Percentiles rank a stretch among this genome's conserved stretches.
These are phyloP conservation scores for Mesoclemmys tuberculata DNA, from an alignment of 2,113 vertebrate species.

Conservation along the genomic window DNA sequence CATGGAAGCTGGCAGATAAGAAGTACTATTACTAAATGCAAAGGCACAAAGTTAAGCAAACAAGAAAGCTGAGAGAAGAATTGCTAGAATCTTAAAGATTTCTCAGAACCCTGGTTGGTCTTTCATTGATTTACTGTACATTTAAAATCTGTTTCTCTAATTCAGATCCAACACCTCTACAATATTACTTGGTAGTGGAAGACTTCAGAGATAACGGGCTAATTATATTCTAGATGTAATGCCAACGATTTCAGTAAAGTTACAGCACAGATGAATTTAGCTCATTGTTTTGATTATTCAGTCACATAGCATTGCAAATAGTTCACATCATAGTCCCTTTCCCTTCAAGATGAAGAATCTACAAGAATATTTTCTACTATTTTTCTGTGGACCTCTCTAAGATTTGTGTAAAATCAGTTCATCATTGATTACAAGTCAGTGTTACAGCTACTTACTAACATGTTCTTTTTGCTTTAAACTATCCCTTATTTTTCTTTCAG, in stretches of 20 bases:
- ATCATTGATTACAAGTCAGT: not conserved
- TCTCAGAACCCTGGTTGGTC: not conserved
- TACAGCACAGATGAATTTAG: not conserved
- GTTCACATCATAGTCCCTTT: not conserved
- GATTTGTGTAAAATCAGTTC: not conserved
- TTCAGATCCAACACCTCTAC: not conserved
- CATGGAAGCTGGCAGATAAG: not conserved
- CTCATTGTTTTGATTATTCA: not conserved
- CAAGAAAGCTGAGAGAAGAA: not conserved
- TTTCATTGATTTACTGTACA: not conserved
- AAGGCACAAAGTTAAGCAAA: not conserved
- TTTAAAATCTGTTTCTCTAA: not conserved
- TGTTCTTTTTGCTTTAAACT: not conserved
- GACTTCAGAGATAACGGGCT: not conserved
- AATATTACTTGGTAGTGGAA: not conserved
- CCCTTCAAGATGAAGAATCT: not conserved
- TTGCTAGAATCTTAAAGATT: not conserved
- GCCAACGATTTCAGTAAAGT: not conserved
- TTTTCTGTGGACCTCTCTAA: not conserved
- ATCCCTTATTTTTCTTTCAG: not conserved
- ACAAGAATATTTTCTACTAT: not conserved
- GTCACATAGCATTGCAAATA: rapidly evolving
- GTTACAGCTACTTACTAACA: not conserved
- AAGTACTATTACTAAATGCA: not conserved
- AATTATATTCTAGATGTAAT: not conserved